Base-by-base conservation (phyloP, 2,797 vertebrate species). In the Myotis myotis region DNA sequence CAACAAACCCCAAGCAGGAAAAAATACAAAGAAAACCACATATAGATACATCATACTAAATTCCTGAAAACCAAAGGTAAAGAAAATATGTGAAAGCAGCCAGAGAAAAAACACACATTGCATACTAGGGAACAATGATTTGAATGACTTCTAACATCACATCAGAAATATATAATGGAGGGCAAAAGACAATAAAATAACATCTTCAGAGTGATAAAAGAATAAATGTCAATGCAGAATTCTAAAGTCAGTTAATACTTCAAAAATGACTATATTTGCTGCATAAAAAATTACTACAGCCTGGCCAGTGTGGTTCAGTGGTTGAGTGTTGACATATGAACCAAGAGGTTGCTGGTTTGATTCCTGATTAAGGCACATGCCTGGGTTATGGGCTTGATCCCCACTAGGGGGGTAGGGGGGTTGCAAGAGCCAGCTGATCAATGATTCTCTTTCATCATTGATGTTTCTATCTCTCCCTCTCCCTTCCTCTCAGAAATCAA, bases 11-110 rank as follows among this genome's bases (percentile, higher is more conserved):
- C 60, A 86, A 81, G 33, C 28, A 87, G 41, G 74, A 81, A 88
- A 88, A 66, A 91, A 72, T 33, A 66, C 36, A 60, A 33, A 68
- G 41, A 82, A 60, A 79, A 57, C 2, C 30, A 33, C 22, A 6
- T 8, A 38, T 0, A 9, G 36, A 36, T n/a, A 53, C 33, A 53
- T 44, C 33, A 60, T 30, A 36, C 17, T 71, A 90, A 87, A 87
- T 78, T 74, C 28, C 87, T 93, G 41, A 74, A 89, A 89, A 90
- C 10, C 36, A 90, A 86, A 90, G 30, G 33, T 68, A 60, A 81
- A 79, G 64, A 96, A 93, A 87, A 72, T 64, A 64, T 17, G 23
- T 20, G 5, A 84, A 81, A 85, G 28, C 44, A 74, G 17, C 28
- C 49, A 57, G 23, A 66, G 36, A 33, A 79, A 89, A 89, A 25